These are phyloP conservation scores for Bos javanicus DNA, from an alignment of 2,113 vertebrate genomes.

Conservation along the genomic window DNA sequence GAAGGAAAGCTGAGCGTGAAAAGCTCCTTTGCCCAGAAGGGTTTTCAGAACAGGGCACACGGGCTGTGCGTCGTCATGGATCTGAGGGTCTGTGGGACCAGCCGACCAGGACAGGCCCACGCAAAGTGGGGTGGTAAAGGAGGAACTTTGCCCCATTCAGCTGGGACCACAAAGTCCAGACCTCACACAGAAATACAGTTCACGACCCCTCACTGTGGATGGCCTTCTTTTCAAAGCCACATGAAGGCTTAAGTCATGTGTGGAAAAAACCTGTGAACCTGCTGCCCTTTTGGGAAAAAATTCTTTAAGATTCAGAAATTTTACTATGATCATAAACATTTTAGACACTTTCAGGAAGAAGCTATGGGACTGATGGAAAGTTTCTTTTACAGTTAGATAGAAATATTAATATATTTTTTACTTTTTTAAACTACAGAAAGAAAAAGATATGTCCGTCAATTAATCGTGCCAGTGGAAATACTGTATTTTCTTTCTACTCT, in stretches of 20 bases:
- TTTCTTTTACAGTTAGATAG: not conserved
- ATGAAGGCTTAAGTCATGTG: too few relatives aligned
- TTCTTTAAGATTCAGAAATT: not conserved
- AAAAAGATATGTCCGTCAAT: too few relatives aligned
- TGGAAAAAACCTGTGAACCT: too few relatives aligned
- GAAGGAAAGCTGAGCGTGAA: rapidly evolving
- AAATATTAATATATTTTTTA: too few relatives aligned
- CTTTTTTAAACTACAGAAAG: not conserved
- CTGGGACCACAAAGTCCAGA: rapidly evolving
- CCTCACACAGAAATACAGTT: too few relatives aligned
- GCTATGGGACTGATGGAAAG: not conserved
- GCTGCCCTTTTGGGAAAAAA: not conserved
- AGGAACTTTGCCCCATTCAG: not conserved
- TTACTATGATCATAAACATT: not conserved
- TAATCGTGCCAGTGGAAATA: too few relatives aligned
- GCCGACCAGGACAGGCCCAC: too few relatives aligned
- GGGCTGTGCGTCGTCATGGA: too few relatives aligned
- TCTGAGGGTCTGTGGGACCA: too few relatives aligned
- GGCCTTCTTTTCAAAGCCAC: not conserved
- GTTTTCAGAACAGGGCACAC: not conserved
- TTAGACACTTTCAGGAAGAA: not conserved
- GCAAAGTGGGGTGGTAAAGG: rapidly evolving
- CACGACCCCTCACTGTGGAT: rapidly evolving
- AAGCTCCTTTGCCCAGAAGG: not conserved
- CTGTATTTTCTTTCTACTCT: too few relatives aligned